Percentiles rank a stretch among this genome's conserved stretches.
Evolutionary conservation across 2,888 invertebrate genomes (phyloP).

Genomic region (Heterodera filipjevi): DNA sequence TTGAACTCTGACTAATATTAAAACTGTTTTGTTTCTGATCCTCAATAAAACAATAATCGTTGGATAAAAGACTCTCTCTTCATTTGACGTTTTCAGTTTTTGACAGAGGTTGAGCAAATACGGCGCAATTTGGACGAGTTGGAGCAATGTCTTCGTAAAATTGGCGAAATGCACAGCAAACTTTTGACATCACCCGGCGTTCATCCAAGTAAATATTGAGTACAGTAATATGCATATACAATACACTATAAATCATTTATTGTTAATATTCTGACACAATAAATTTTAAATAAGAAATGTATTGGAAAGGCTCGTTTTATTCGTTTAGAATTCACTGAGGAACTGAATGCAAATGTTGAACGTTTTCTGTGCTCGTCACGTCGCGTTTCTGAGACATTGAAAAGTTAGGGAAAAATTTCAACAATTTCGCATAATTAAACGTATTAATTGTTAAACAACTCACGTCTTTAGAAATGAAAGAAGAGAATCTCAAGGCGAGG

Average conservation of each 20-base stretch:
- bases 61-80: too few species aligned
- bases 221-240: not conserved
- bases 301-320: too few species aligned
- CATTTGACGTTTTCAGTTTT: conserved; percentile 1
- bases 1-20: too few species aligned
- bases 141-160: conserved; percentile 30
- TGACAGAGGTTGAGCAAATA: conserved; percentile 17
- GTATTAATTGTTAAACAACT: too few species aligned
- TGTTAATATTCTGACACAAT: not conserved
- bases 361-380: conserved; percentile 39
- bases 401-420: conserved; percentile 7
- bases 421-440: too few species aligned
- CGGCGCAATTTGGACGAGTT: conserved; percentile 32
- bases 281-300: too few species aligned
- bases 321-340: conserved; percentile 38
- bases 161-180: conserved; percentile 40
- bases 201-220: conserved; percentile 31
- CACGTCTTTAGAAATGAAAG: conserved; percentile 35
- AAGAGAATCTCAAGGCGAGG: conserved; percentile 19
- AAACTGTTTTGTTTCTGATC: too few species aligned
- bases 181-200: conserved; percentile 42
- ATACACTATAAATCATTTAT: too few species aligned
- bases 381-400: conserved; percentile 26
- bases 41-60: too few species aligned
- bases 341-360: conserved; percentile 37